A percentile compares a stretch with the other conserved stretches of the same genome.
These are phyloP conservation scores for Antrozous pallidus DNA, from an alignment of 2,797 vertebrate genomes.

Conservation along the genomic window DNA sequence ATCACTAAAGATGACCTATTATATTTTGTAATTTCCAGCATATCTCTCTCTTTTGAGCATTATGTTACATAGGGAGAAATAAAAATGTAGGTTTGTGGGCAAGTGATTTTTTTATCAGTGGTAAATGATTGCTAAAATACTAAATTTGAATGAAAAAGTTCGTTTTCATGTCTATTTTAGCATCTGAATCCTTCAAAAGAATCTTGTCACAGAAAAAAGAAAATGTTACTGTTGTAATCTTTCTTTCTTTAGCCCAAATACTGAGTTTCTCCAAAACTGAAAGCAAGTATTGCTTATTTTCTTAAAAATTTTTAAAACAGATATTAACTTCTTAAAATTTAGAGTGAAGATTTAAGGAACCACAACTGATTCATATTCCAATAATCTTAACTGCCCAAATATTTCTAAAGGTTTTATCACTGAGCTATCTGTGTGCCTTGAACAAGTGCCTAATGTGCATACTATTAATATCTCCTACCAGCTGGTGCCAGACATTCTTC, in stretches of 20 bases:
- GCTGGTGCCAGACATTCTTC: conserved; percentile 77
- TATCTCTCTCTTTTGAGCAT: neutral
- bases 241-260: conserved; percentile 33
- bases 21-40: conserved; percentile 6
- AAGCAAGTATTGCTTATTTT: conserved; percentile 21
- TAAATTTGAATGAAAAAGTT: neutral
- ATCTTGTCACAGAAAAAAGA: conserved; percentile 6
- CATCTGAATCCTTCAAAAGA: conserved; percentile 20
- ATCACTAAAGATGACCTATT: neutral
- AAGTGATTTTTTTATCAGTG: neutral
- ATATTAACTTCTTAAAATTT: conserved; percentile 45
- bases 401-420: conserved; percentile 76
- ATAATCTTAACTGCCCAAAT: conserved; percentile 72
- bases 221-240: neutral
- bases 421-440: conserved; percentile 73
- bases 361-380: conserved; percentile 65
- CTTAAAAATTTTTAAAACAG: conserved; percentile 36
- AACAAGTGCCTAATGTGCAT: conserved; percentile 75
- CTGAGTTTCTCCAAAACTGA: conserved; percentile 18
- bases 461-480: conserved; percentile 75
- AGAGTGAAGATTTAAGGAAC: conserved; percentile 50
- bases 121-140: conserved; percentile 27
- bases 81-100: neutral
- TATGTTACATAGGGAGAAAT: neutral
- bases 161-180: neutral